Evolutionary conservation across 2,797 vertebrate species (phyloP).

Genomic region (Pseudochirops cupreus): DNA sequence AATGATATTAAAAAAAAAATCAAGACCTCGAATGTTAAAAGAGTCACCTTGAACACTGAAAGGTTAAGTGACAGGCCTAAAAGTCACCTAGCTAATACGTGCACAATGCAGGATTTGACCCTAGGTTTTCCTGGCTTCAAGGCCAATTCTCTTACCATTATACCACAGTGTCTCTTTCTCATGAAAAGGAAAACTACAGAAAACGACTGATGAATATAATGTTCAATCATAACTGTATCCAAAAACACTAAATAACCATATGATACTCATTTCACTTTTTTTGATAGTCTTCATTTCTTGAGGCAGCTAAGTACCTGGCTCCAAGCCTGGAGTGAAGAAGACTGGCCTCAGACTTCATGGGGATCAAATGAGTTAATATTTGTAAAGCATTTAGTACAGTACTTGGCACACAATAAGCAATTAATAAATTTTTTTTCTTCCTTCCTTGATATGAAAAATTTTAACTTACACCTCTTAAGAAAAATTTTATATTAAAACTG

Average conservation of each 20-base stretch:
- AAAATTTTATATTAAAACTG: constrained; percentile 15
- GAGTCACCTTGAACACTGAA: not conserved
- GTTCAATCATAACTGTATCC: not conserved
- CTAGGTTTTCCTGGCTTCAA: not conserved
- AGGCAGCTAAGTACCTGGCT: not conserved
- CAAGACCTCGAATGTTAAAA: not conserved
- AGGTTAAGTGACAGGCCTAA: not conserved
- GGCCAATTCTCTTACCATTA: not conserved
- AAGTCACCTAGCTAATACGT: not conserved
- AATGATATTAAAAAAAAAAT: not conserved
- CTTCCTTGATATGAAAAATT: not conserved
- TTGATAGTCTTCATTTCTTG: not conserved
- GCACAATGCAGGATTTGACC: not conserved
- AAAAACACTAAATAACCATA: not conserved
- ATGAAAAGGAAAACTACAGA: not conserved
- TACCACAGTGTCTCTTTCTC: not conserved
- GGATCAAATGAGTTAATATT: not conserved
- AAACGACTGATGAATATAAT: not conserved
- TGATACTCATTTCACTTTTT: not conserved
- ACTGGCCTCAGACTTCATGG: not conserved
- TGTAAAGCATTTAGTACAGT: not conserved
- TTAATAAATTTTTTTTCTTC: not conserved
- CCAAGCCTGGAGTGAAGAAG: not conserved
- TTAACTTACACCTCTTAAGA: not conserved
- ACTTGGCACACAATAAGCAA: not conserved